Percentiles rank a stretch among this genome's conserved stretches.
Conservation (phyloP, 2,888 invertebrate genomes). For the Coelopa pilipes region DNA sequence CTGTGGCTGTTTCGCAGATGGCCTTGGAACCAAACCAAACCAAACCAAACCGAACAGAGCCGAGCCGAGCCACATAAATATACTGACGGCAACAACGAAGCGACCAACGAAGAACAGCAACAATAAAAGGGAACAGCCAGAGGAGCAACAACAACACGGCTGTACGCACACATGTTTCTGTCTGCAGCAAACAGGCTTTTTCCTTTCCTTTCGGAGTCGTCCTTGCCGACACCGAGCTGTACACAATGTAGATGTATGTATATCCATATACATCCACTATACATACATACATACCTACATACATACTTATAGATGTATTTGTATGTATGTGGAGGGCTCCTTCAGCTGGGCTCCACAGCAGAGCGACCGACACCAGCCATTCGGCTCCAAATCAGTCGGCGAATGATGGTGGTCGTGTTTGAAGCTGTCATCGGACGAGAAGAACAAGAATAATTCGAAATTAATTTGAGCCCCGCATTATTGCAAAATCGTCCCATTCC, state of each 20-base stretch:
- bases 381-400: conserved; percentile 41
- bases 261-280: conserved; percentile 6
- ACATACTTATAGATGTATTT: conserved; percentile 9
- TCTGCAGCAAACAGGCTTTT: conserved; percentile 33
- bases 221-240: neutral
- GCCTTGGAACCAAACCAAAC: conserved; percentile 39
- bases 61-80: conserved; percentile 33
- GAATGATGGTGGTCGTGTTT: conserved; percentile 49
- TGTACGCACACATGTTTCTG: conserved; percentile 36
- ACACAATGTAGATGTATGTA: neutral
- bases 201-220: conserved; percentile 21
- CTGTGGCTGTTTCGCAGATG: conserved; percentile 34
- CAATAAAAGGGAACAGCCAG: neutral
- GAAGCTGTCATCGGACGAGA: conserved; percentile 31
- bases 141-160: conserved; percentile 41
- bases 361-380: conserved; percentile 38
- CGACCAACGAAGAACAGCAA: conserved; percentile 23
- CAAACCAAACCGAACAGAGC: too few relatives aligned
- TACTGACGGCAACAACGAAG: conserved; percentile 5
- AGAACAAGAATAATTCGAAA: conserved; percentile 2
- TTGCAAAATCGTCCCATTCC: too few relatives aligned
- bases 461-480: neutral
- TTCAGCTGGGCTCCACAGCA: conserved; percentile 43
- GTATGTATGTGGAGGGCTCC: conserved; percentile 37
- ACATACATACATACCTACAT: conserved; percentile 10